Conservation (phyloP, 2,888 invertebrate species). For the Dimorphilus gyrociliatus region DNA sequence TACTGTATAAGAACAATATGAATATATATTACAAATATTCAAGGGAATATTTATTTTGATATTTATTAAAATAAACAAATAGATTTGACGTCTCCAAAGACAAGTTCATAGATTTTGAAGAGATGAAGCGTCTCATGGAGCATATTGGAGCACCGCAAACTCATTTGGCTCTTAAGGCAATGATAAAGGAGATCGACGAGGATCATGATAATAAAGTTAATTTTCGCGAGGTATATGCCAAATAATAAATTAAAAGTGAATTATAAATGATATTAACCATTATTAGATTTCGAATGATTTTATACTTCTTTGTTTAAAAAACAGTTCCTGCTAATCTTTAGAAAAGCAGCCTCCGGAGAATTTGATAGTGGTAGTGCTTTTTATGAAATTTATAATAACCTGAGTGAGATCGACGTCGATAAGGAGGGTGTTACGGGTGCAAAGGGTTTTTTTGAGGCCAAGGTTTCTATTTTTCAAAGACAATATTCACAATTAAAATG, state of each 20-base stretch:
- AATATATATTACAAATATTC: background rate
- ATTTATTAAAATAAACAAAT: background rate
- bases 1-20: too few relatives aligned
- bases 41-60: background rate
- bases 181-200: constrained; percentile 55
- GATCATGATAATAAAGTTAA: constrained; percentile 49
- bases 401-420: constrained; percentile 80
- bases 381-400: constrained; percentile 56
- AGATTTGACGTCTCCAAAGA: constrained; percentile 80
- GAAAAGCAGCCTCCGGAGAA: constrained; percentile 81
- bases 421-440: constrained; percentile 86
- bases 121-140: constrained; percentile 77
- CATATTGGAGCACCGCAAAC: constrained; percentile 85
- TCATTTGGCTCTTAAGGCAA: constrained; percentile 76
- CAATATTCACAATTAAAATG: constrained; percentile 3
- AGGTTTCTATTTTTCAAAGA: constrained; percentile 41
- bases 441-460: constrained; percentile 86
- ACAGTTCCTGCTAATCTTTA: constrained; percentile 48
- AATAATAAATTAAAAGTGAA: background rate
- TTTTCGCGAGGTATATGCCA: constrained; percentile 56
- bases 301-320: constrained; percentile 5
- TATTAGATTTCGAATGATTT: too few relatives aligned
- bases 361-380: constrained; percentile 64
- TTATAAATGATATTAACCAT: constrained; percentile 1
- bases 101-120: constrained; percentile 69